Evolutionary conservation across 1,140 invertebrate genomes (phyloP), one percentile per base, ranked within the genome.

Genomic region (Temnothorax curvispinosus): DNA sequence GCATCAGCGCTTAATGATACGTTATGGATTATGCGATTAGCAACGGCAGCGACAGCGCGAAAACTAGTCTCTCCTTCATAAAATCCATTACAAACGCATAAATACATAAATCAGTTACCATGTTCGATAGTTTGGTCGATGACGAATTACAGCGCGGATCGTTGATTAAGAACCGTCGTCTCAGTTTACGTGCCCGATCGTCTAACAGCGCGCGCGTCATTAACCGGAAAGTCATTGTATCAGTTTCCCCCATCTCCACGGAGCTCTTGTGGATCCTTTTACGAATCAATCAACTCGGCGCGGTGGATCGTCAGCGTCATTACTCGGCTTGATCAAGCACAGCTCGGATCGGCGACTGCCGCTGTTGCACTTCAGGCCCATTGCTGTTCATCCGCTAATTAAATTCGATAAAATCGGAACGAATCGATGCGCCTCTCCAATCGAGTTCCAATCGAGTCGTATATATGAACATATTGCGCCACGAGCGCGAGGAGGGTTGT

Each of bases 361-460:
- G 65, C 27, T n/a, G 44, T 77, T 65, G 60, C 64, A 64, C 56
- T 69, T 56, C 65, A 52, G 78, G 71, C 38, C 47, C 64, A 27
- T 84, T 74, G 82, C 72, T 62, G 75, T 86, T 89, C 91, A 81
- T 90, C 77, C 88, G 89, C 88, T 92, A 90, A 92, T 92, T 92
- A 91, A 91, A 91, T 91, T 90, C 86, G 90, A 91, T 88, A 87
- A 92, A 91, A 91, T 92, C 88, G 87, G 62, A 71, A 87, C 86
- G 47, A 56, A 41, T 54, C 60, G 44, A 78, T 44, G 54, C 21
- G 52, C 41, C 6, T 38, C 75, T 76, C 38, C 72, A 76, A 85
- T 85, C 58, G 38, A 50, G 32, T 56, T 21, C 32, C 76, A 13
- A 64, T 72, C 50, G 69, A 72, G 50, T 54, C 56, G 65, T n/a